These are phyloP conservation scores for Theropithecus gelada DNA, from an alignment of 2,113 vertebrate species.

Conservation along the genomic window DNA sequence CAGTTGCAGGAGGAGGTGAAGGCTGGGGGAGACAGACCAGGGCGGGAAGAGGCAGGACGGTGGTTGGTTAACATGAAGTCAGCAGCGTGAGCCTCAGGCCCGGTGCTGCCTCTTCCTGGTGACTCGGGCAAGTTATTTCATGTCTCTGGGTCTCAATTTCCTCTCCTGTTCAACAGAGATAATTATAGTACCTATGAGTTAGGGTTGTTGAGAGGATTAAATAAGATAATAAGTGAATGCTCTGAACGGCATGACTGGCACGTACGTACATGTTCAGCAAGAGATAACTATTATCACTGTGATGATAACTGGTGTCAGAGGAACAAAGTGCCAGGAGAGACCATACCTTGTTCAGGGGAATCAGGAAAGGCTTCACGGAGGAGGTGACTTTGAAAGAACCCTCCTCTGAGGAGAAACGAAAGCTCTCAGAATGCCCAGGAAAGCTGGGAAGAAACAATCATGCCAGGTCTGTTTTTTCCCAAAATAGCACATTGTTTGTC, in stretches of 20 bases:
- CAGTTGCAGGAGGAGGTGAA: background rate
- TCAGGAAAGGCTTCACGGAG: background rate
- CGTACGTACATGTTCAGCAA: background rate
- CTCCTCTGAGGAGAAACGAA: background rate
- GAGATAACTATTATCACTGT: background rate
- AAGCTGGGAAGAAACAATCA: background rate
- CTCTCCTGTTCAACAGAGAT: background rate
- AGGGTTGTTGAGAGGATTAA: background rate
- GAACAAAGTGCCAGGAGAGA: background rate
- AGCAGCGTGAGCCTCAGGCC: background rate
- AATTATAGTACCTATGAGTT: background rate
- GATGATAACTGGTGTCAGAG: background rate
- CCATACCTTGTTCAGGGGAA: background rate
- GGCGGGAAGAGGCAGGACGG: background rate
- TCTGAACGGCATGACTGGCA: background rate
- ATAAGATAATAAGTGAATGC: background rate
- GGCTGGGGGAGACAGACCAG: background rate
- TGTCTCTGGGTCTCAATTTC: background rate
- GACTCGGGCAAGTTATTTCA: background rate
- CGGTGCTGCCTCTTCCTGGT: background rate
- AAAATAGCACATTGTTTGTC: background rate
- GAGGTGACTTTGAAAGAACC: background rate
- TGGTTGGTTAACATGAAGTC: background rate
- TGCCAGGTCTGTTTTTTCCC: background rate
- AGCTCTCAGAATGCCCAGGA: background rate